Percentiles rank a stretch among this genome's conserved stretches.
Conservation (phyloP, 2,888 invertebrate species). For the Anthoptus insignis region DNA sequence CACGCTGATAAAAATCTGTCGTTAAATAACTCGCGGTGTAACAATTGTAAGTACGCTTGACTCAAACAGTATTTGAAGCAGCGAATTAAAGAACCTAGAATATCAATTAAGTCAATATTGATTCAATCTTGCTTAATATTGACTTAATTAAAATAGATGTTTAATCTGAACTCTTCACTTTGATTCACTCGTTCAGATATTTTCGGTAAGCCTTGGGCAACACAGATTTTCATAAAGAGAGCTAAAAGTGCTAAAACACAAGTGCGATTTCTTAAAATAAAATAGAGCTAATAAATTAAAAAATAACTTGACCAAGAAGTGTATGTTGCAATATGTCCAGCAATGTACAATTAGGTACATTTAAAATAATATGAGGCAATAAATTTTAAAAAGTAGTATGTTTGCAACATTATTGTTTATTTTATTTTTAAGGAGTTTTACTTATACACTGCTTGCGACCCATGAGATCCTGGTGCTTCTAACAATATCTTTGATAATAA, state of each 20-base stretch:
- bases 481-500: too few species aligned
- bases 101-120: neutral
- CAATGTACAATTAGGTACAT: too few species aligned
- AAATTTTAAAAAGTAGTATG: too few species aligned
- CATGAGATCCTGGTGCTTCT: neutral
- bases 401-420: too few species aligned
- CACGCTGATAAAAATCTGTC: too few species aligned
- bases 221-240: neutral
- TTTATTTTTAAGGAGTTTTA: too few species aligned
- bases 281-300: too few species aligned
- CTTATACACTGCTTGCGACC: too few species aligned
- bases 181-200: neutral
- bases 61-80: neutral
- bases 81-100: neutral
- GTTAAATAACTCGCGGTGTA: conserved; percentile 1
- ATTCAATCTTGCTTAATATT: neutral
- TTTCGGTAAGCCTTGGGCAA: neutral
- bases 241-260: neutral
- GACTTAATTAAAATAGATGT: neutral
- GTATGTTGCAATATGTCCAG: too few species aligned
- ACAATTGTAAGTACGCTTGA: conserved; percentile 9
- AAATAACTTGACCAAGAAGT: too few species aligned
- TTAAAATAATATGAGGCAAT: too few species aligned
- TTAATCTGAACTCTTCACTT: neutral
- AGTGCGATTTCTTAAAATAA: neutral